A percentile compares a stretch with the other conserved stretches of the same genome.
Conservation (phyloP, 1,140 invertebrate genomes). For the Trachelipus rathkii region DNA sequence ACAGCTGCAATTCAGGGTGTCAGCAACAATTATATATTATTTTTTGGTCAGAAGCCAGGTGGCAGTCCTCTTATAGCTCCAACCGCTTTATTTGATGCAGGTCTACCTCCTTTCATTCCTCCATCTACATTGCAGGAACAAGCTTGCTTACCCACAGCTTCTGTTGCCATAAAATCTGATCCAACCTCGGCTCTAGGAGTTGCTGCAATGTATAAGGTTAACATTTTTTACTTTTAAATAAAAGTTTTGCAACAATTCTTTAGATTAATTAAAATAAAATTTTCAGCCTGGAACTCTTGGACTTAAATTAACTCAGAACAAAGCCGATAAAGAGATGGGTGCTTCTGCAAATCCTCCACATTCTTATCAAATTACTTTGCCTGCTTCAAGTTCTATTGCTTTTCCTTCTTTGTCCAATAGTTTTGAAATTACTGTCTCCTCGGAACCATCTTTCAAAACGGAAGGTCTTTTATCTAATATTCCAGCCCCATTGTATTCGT, state of each 20-base stretch:
- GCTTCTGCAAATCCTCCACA: conserved; percentile 26
- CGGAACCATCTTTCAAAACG: conserved; percentile 43
- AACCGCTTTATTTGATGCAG: conserved; percentile 25
- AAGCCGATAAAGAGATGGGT: background rate
- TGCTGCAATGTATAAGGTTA: too few species aligned
- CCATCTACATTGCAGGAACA: conserved; percentile 40
- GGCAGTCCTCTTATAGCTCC: conserved; percentile 30
- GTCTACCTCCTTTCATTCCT: conserved; percentile 37
- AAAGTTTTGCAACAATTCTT: too few species aligned
- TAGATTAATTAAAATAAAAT: too few species aligned
- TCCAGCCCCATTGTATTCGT: conserved; percentile 53
- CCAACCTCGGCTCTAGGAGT: too few species aligned
- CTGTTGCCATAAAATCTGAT: background rate
- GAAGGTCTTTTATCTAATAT: conserved; percentile 52
- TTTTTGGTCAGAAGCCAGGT: conserved; percentile 29
- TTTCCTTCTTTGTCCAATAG: conserved; percentile 26
- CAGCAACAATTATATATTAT: conserved; percentile 29
- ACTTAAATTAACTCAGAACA: background rate
- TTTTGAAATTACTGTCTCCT: conserved; percentile 18
- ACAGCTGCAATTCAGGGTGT: conserved; percentile 22
- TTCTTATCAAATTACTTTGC: conserved; percentile 44
- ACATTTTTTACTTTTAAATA: too few species aligned
- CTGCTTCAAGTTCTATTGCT: conserved; percentile 19
- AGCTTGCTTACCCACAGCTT: conserved; percentile 23
- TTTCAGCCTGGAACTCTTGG: too few species aligned